Conservation (phyloP, 2,113 vertebrate genomes). For the Lanius ludovicianus region DNA sequence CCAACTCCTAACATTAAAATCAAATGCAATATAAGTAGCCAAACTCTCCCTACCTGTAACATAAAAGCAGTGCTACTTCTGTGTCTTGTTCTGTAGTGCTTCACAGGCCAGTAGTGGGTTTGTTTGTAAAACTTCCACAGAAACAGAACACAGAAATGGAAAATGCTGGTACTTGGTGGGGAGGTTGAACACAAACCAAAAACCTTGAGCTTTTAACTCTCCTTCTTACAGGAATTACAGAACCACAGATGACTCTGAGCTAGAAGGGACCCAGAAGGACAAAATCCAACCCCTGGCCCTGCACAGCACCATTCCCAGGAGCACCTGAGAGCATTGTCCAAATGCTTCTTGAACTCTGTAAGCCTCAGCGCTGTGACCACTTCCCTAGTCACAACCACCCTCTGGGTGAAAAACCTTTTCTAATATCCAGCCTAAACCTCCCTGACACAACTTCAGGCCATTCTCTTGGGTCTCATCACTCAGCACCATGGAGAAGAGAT, state of each 20-base stretch:
- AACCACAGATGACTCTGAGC: neutral
- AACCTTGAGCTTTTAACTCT: neutral
- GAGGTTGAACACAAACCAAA: neutral
- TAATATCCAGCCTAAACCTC: neutral
- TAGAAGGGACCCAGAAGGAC: neutral
- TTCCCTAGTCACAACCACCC: too few species aligned
- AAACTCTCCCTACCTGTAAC: neutral
- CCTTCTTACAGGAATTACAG: neutral
- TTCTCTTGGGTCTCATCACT: rapidly evolving
- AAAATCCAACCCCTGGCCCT: rapidly evolving
- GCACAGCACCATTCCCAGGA: neutral
- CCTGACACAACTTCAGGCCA: neutral
- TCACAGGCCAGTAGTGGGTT: neutral
- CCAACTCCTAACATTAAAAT: neutral
- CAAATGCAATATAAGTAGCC: neutral
- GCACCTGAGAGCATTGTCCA: rapidly evolving
- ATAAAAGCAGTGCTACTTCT: neutral
- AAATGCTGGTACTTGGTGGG: neutral
- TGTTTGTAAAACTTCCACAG: neutral
- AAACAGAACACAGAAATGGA: neutral
- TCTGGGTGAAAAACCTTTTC: neutral
- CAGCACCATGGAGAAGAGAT: rapidly evolving
- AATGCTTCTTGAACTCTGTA: neutral
- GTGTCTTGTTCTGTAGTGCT: neutral
- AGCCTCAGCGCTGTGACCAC: neutral